These are phyloP conservation scores for Eupithecia centaureata DNA, from an alignment of 2,888 invertebrate genomes.

Conservation along the genomic window DNA sequence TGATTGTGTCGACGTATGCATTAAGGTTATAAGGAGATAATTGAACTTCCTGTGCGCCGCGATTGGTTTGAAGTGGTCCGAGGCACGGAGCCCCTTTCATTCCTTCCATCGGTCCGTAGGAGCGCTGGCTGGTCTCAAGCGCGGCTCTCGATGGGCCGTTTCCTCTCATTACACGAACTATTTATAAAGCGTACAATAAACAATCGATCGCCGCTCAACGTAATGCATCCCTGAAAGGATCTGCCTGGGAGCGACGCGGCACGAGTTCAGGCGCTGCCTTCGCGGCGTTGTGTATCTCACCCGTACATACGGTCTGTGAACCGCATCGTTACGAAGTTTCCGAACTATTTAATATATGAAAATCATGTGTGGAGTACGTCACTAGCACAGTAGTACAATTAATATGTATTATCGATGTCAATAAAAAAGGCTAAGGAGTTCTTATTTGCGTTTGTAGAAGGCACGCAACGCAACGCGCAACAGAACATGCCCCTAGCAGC, in stretches of 20 bases:
- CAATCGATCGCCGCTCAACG: conserved; percentile 68
- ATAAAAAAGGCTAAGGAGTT: too few relatives aligned
- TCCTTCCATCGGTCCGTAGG: conserved; percentile 58
- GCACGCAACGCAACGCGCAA: neutral
- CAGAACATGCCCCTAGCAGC: too few relatives aligned
- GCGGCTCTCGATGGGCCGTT: conserved; percentile 75
- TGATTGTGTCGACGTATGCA: conserved; percentile 81
- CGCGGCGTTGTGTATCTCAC: conserved; percentile 43
- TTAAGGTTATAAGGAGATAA: conserved; percentile 81
- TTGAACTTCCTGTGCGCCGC: conserved; percentile 80
- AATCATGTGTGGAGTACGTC: too few relatives aligned
- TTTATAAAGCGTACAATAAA: conserved; percentile 73
- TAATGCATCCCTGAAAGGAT: conserved; percentile 61
- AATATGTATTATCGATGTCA: too few relatives aligned
- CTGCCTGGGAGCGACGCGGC: conserved; percentile 46
- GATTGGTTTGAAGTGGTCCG: conserved; percentile 70
- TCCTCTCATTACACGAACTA: conserved; percentile 82
- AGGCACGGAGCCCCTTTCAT: conserved; percentile 74
- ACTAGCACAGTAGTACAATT: too few relatives aligned
- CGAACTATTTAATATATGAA: too few relatives aligned
- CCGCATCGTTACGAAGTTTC: too few relatives aligned
- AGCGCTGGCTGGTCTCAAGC: conserved; percentile 38
- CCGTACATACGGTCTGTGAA: conserved; percentile 14
- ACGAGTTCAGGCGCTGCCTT: conserved; percentile 44
- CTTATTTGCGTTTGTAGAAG: too few relatives aligned